Evolutionary conservation across 1,140 invertebrate species (phyloP).

Genomic region (Zaprionus ornatus): DNA sequence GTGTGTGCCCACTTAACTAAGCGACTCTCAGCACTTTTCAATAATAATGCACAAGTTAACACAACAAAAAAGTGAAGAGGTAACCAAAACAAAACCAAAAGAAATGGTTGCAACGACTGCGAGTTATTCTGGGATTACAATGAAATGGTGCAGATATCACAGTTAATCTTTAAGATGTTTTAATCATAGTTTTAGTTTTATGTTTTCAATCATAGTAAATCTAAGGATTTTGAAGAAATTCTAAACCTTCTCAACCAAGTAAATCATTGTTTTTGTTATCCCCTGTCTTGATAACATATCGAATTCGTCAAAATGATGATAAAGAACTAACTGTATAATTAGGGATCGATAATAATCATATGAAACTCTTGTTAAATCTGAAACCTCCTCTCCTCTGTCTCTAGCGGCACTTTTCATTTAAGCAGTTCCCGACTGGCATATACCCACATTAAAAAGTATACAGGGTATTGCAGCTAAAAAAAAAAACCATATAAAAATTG

Average conservation of each 20-base stretch:
- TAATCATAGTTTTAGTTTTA: too few species aligned
- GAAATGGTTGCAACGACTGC: background rate
- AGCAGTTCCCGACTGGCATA: background rate
- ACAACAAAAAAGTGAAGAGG: constrained; percentile 19
- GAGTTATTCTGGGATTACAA: background rate
- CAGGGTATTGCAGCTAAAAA: constrained; percentile 13
- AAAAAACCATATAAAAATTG: constrained; percentile 37
- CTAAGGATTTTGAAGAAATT: too few species aligned
- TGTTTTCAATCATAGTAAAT: too few species aligned
- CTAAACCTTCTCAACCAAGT: too few species aligned
- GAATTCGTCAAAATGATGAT: too few species aligned
- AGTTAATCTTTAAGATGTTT: too few species aligned
- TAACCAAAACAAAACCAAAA: constrained; percentile 9
- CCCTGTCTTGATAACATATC: too few species aligned
- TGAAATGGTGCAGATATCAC: background rate
- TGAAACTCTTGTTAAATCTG: too few species aligned
- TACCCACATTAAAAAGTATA: constrained; percentile 7
- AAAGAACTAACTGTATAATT: too few species aligned
- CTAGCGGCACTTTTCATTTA: background rate
- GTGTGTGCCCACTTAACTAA: constrained; percentile 42
- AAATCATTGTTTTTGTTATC: too few species aligned
- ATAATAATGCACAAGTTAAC: constrained; percentile 56
- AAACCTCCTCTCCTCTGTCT: background rate
- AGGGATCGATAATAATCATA: too few species aligned
- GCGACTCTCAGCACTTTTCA: constrained; percentile 59